These are phyloP conservation scores for Hydrolagus affinis DNA, from an alignment of 2,113 vertebrate species.

Conservation along the genomic window DNA sequence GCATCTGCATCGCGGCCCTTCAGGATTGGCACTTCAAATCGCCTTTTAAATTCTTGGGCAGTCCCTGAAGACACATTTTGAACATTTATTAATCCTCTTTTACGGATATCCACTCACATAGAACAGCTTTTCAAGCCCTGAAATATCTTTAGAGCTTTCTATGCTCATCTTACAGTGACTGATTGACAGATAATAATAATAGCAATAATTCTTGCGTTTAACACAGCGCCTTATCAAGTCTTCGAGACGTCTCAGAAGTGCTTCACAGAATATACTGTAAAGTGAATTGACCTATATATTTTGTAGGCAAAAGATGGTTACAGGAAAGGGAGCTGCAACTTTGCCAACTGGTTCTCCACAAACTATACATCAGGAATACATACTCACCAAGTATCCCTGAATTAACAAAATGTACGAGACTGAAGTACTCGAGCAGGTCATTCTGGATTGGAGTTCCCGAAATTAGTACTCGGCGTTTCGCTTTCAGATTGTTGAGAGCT, in stretches of 20 bases:
- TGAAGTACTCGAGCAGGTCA: slow-evolving; percentile 94
- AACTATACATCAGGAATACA: not conserved
- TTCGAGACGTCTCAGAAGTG: no score
- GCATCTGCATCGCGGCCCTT: slow-evolving; percentile 87
- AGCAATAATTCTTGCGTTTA: no score
- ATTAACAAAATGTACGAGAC: slow-evolving; percentile 92
- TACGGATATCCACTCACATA: not conserved
- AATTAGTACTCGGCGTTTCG: slow-evolving; percentile 81
- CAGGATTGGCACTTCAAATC: slow-evolving; percentile 87
- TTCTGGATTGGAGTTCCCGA: slow-evolving; percentile 96
- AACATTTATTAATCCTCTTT: not conserved
- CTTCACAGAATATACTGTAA: no score
- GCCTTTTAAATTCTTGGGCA: slow-evolving; percentile 88
- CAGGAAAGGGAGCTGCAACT: not conserved
- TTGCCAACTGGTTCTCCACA: not conserved
- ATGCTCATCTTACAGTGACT: not conserved
- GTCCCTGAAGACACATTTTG: slow-evolving; percentile 61
- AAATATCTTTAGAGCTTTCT: not conserved
- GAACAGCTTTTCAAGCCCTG: not conserved
- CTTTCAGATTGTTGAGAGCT: slow-evolving; percentile 77
- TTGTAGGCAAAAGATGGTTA: not conserved
- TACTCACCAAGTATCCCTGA: slow-evolving; percentile 81
- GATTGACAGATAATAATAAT: no score
- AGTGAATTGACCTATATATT: no score
- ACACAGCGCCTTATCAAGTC: no score